Base-by-base conservation (phyloP, 2,888 invertebrate species). In the Drosophila sordidula region DNA sequence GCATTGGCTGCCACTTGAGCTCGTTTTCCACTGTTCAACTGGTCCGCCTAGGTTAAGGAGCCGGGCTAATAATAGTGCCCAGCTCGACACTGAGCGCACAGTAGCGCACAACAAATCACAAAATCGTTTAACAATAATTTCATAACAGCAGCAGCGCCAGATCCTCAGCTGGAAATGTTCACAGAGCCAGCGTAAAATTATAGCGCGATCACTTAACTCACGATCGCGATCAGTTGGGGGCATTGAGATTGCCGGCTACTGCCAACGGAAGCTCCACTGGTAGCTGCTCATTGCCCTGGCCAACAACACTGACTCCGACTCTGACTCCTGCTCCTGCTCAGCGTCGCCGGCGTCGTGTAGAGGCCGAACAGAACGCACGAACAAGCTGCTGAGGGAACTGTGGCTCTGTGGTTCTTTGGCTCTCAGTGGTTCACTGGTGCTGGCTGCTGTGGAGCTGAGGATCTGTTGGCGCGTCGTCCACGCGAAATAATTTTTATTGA, bases 151-250 rank as follows among this genome's bases (percentile, higher is more conserved):
- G 49, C 67, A 18, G 18, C 18, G 18, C 18, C 70, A 46, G 42
- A 45, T 34, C 34, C 36, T 32, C 44, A 8, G 14, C 29, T 67
- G 59, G 44, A 54, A 61, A 49, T 56, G 72, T 72, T 72, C 75
- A 64, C 70, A 76, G 70, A 70, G 74, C 69, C 70, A 61, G 84
- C 79, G 81, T 82, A 90, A 91, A 91, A 91, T 91, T 91, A 92
- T 90, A 92, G 91, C 91, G 92, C 92, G 92, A 92, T 92, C 92
- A 92, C 91, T 91, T 91, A 89, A 89, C 91, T 92, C 92, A 92
- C 92, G 85, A 82, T 87, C 89, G 89, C 90, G 90, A 89, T 90
- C 90, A 83, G 90, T 90, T 87, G 82, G 90, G 89, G 87, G 90
- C 90, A 90, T 89, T 89, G 78, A 90, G 89, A 90, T 89, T 90